These are phyloP conservation scores for Thecophora atra DNA, from an alignment of 2,888 invertebrate genomes.

Conservation along the genomic window DNA sequence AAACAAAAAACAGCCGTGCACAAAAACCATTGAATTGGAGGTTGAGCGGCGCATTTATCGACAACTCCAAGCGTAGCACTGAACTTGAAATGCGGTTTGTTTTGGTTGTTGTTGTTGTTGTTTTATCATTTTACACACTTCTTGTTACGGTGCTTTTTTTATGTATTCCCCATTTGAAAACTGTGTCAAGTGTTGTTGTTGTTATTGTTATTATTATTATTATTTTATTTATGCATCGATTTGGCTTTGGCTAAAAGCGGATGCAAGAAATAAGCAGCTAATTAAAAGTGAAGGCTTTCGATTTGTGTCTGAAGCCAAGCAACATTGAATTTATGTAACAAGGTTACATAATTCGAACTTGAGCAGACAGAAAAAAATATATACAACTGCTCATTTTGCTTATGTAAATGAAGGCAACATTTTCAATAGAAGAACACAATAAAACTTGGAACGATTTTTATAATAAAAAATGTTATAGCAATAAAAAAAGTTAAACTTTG, in stretches of 20 bases:
- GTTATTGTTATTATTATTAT: background rate
- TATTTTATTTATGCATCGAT: background rate
- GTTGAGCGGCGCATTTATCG: background rate
- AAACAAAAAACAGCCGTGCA: background rate
- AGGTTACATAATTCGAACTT: too few species aligned
- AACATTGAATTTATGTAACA: too few species aligned
- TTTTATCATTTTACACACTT: background rate
- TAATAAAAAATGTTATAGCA: too few species aligned
- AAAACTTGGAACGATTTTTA: too few species aligned
- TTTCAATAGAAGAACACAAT: too few species aligned
- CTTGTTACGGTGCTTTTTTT: background rate
- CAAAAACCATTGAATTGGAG: background rate
- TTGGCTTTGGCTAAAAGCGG: background rate
- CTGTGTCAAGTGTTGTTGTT: background rate
- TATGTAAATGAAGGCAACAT: too few species aligned
- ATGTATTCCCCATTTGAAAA: background rate
- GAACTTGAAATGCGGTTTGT: slow-evolving; percentile 34
- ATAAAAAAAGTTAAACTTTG: too few species aligned
- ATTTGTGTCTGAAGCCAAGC: background rate
- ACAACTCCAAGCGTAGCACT: slow-evolving; percentile 11
- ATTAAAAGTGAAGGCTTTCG: background rate
- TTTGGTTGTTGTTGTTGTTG: slow-evolving; percentile 8
- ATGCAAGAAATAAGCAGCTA: slow-evolving; percentile 6
- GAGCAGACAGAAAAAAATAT: too few species aligned
- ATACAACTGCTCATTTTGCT: too few species aligned